These are phyloP conservation scores for Botrylloides violaceus DNA, from an alignment of 23 tunicate genomes.

Conservation along the genomic window DNA sequence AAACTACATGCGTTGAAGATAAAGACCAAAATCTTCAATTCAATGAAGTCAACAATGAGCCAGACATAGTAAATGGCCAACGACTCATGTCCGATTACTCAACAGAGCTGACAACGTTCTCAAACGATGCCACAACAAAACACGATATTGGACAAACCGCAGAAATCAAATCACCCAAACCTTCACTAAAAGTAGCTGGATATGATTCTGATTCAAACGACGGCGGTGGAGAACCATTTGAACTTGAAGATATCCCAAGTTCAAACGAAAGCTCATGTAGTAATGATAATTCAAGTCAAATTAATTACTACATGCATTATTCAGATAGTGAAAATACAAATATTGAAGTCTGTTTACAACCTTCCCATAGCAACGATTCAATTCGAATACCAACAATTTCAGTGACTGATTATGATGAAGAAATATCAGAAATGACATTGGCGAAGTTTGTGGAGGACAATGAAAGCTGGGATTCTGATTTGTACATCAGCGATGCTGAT, in stretches of 20 bases:
- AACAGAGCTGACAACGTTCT: no score
- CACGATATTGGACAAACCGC: no score
- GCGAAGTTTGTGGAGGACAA: not conserved
- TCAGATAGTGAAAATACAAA: not conserved
- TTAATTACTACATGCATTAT: not conserved
- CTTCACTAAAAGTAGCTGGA: no score
- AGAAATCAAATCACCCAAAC: no score
- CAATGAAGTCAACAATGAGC: no score
- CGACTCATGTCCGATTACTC: no score
- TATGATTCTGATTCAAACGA: not conserved
- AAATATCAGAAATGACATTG: not conserved
- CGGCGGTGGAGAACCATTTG: not conserved
- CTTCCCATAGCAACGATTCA: no score
- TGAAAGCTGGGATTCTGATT: slow-evolving; percentile 4
- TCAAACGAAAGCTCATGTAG: not conserved
- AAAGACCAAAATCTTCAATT: no score
- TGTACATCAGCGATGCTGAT: slow-evolving; percentile 9
- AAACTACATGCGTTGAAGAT: no score
- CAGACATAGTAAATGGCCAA: no score
- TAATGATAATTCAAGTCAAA: not conserved
- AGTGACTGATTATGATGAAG: slow-evolving; percentile 14
- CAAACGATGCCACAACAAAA: no score
- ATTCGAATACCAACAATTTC: slow-evolving; percentile 1
- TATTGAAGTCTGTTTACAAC: not conserved
- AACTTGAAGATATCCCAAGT: not conserved